Conservation (phyloP, 2,888 invertebrate genomes). For the Gasteruption jaculator region DNA sequence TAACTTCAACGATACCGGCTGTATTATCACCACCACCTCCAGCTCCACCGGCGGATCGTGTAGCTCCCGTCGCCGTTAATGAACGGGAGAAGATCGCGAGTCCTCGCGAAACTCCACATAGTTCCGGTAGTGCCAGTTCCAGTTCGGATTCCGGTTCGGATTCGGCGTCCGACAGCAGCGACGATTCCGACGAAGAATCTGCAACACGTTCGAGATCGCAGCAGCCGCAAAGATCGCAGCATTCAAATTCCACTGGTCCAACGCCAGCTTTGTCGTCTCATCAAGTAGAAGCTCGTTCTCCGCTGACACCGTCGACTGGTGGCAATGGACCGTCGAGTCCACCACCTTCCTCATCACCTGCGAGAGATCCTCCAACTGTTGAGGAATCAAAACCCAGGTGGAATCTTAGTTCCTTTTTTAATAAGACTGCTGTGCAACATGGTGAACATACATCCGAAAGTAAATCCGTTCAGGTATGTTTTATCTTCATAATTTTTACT, state of each 20-base stretch:
- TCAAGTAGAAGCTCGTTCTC: no score
- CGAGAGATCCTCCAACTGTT: slow-evolving; percentile 51
- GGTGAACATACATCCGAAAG: slow-evolving; percentile 35
- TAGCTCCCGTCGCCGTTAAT: slow-evolving; percentile 14
- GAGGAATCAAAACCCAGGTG: slow-evolving; percentile 52
- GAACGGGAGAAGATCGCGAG: slow-evolving; percentile 38
- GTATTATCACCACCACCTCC: slow-evolving; percentile 30
- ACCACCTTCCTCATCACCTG: slow-evolving; percentile 24
- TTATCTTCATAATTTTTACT: no score
- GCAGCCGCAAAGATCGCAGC: no score
- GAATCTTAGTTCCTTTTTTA: slow-evolving; percentile 49
- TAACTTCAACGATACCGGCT: slow-evolving; percentile 30
- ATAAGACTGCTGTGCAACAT: slow-evolving; percentile 35
- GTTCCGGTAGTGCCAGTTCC: slow-evolving; percentile 57
- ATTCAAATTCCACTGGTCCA: no score
- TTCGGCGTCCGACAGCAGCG: slow-evolving; percentile 59
- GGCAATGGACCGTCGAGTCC: slow-evolving; percentile 27
- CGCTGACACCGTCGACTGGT: no score
- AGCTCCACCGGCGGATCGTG: slow-evolving; percentile 13
- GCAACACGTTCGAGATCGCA: no score
- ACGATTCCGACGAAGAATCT: slow-evolving; percentile 55
- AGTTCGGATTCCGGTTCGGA: slow-evolving; percentile 63
- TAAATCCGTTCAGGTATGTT: slow-evolving; percentile 34
- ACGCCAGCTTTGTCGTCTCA: no score
- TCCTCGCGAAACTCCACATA: slow-evolving; percentile 53